Evolutionary conservation across 2,888 invertebrate species (phyloP).

Genomic region (Exocentrus adspersus): DNA sequence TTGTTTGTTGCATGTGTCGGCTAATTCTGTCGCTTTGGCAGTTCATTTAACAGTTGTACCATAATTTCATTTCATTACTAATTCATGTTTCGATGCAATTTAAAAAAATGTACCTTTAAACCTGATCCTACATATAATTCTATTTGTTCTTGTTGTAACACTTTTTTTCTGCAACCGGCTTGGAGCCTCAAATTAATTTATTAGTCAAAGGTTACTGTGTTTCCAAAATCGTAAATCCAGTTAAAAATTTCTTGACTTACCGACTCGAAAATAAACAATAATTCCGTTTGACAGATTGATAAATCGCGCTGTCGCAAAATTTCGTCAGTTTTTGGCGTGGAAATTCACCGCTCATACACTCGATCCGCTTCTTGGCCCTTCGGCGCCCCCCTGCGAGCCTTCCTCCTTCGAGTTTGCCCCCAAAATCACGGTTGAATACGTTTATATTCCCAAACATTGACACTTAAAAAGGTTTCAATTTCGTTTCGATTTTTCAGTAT

Average conservation of each 20-base stretch:
- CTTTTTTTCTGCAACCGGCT: too few relatives aligned
- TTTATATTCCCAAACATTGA: background rate
- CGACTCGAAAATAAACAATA: conserved; percentile 27
- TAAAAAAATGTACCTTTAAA: too few relatives aligned
- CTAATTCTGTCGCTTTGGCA: background rate
- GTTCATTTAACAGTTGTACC: background rate
- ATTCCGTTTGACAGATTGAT: conserved; percentile 25
- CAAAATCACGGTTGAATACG: too few relatives aligned
- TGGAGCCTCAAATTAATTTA: background rate
- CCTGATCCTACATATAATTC: too few relatives aligned
- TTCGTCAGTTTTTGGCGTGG: background rate
- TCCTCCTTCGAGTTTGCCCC: background rate
- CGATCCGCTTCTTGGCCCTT: background rate
- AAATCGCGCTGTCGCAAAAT: conserved; percentile 17
- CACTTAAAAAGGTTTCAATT: background rate
- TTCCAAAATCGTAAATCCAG: background rate
- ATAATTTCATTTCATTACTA: background rate
- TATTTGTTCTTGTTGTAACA: too few relatives aligned
- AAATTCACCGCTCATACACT: background rate
- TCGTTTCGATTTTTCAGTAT: conserved; percentile 13
- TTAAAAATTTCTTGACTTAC: conserved; percentile 21
- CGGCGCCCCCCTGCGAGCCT: background rate
- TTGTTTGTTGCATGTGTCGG: too few relatives aligned
- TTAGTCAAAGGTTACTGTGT: conserved; percentile 23
- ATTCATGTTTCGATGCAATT: too few relatives aligned